phyloP scores from a whole-genome alignment of 2,113 vertebrate species.

The Lycaon pictus region DNA sequence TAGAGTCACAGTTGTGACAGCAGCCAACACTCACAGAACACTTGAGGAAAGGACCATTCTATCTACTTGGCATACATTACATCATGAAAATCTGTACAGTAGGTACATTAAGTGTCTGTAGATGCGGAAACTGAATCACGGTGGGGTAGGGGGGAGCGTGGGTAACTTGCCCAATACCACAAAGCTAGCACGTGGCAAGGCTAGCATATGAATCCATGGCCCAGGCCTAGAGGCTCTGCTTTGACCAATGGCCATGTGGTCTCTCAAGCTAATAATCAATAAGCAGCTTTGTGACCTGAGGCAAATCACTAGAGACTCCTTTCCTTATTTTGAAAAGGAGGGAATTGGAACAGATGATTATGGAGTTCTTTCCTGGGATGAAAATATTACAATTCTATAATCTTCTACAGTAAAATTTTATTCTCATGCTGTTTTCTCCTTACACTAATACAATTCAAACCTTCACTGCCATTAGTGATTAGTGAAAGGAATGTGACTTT shows the following conservation, averaged over 20 bases:
- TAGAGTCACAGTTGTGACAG: not conserved
- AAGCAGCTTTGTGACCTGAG: not conserved
- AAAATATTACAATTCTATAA: conserved; percentile 36
- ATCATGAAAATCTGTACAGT: not conserved
- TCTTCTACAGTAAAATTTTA: not conserved
- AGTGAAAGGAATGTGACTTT: conserved; percentile 22
- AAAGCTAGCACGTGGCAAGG: not conserved
- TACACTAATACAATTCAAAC: not conserved
- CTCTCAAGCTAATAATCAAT: not conserved
- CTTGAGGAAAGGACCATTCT: not conserved
- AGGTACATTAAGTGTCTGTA: not conserved
- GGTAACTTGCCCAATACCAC: not conserved
- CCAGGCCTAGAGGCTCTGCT: not conserved
- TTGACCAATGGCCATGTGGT: not conserved
- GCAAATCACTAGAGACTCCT: not conserved
- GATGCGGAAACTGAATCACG: not conserved
- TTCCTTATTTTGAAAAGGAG: not conserved
- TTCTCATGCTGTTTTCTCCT: not conserved
- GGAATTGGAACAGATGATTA: not conserved
- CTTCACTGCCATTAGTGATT: not conserved
- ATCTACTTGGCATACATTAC: not conserved
- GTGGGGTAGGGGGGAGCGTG: accelerated
- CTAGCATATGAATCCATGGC: not conserved
- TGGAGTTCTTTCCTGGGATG: not conserved
- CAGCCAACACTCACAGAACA: not conserved